Conservation (phyloP, 2,797 vertebrate genomes). For the Manis pentadactyla region DNA sequence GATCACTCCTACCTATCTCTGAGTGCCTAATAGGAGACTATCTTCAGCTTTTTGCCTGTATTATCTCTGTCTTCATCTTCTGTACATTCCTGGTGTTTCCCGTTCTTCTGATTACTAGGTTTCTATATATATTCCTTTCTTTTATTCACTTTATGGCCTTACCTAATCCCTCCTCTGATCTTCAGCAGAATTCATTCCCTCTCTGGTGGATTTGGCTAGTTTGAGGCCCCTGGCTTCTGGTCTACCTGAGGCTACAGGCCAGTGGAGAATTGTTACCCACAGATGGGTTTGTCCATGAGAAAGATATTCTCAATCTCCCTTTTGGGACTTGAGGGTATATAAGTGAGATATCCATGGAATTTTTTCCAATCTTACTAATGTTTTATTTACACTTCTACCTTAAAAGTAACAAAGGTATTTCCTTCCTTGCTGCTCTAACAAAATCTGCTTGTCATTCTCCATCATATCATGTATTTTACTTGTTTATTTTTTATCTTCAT, state of each 20-base stretch:
- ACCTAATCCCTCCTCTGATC: neutral
- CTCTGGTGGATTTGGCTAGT: neutral
- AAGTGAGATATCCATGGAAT: neutral
- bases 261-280: neutral
- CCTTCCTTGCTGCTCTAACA: neutral
- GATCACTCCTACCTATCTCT: neutral
- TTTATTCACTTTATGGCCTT: neutral
- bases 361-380: slow-evolving; percentile 7
- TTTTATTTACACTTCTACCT: neutral
- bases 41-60: neutral
- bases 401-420: slow-evolving; percentile 14
- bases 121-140: slow-evolving; percentile 4
- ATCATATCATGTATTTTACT: neutral
- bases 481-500: neutral
- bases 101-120: neutral
- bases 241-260: neutral
- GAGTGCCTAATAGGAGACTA: neutral
- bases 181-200: neutral
- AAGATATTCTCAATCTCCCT: neutral
- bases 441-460: neutral
- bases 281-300: neutral
- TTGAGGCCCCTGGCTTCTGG: neutral
- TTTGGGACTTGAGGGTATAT: neutral
- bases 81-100: neutral
- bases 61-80: neutral